Base-by-base conservation (phyloP, 2,888 invertebrate species). In the Trachelus troglodyta region DNA sequence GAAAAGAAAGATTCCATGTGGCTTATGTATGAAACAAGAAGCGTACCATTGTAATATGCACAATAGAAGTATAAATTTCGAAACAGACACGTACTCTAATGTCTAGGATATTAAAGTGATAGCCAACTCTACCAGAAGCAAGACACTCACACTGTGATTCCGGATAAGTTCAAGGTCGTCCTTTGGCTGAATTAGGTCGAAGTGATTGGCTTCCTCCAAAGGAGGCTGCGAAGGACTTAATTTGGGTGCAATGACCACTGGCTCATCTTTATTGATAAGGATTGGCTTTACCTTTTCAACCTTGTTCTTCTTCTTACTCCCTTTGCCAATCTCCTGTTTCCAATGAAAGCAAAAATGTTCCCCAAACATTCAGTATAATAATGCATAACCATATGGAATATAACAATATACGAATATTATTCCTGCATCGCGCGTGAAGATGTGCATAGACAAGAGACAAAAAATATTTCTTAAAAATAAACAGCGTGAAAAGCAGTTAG, bases 111-210 rank as follows among this genome's bases (percentile, higher is more conserved):
- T 23, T 56, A 56, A 56, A 56, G 23, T 56, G 23, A 56, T 56
- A 15, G 23, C 23, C 23, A 56, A 33, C 71, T 31, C 31, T 75
- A 23, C 34, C 11, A 79, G 31, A 73, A 37, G 15, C n/a, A 69
- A 71, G 76, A 78, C 85, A 93, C 93, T 93, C 91, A 93, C 93
- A 87, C 92, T 92, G 79, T 92, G 91, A 83, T 92, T 91, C 84
- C 92, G 91, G 83, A 92, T 91, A 81, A 94, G 90, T 89, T 94
- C 94, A 81, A 94, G 91, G 82, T 96, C 96, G 92, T 97, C 97
- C 93, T 97, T 97, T 76, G 97, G 97, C 85, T 94, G 95, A 91
- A 94, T 95, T 89, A 94, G 93, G 89, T 96, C 96, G 92, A 97
- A 96, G 92, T 95, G 95, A 93, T 97, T 97, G 81, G 85, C 85